A percentile compares a stretch with the other conserved stretches of the same genome.
Conservation (phyloP, 2,888 invertebrate species). For the Eilema depressum region DNA sequence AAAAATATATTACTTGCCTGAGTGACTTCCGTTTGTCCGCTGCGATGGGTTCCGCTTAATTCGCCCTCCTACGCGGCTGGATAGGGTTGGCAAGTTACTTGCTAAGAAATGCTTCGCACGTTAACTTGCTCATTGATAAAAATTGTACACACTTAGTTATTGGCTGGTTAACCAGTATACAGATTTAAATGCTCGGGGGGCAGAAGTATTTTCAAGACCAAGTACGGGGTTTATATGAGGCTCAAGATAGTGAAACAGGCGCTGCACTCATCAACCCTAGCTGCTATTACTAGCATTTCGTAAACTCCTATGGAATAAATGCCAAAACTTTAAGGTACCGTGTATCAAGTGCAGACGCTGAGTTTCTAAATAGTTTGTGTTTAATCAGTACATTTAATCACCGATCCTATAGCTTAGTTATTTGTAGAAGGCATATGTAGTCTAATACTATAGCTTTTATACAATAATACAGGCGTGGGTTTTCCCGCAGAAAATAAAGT, state of each 20-base stretch:
- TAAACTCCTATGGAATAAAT: too few relatives aligned
- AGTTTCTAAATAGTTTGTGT: background rate
- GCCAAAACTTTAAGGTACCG: background rate
- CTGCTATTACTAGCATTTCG: too few relatives aligned
- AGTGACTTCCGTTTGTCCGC: constrained; percentile 70
- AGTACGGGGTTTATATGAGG: too few relatives aligned
- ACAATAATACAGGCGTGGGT: too few relatives aligned
- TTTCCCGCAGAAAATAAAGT: too few relatives aligned
- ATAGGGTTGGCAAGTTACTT: constrained; percentile 6
- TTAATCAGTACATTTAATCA: too few relatives aligned
- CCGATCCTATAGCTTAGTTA: too few relatives aligned
- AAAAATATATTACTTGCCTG: constrained; percentile 82
- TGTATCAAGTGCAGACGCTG: background rate
- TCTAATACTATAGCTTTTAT: too few relatives aligned
- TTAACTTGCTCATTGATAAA: background rate
- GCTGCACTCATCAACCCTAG: background rate
- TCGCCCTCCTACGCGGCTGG: constrained; percentile 31
- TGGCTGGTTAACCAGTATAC: background rate
- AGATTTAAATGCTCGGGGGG: background rate
- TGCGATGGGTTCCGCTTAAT: constrained; percentile 50
- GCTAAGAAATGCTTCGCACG: background rate
- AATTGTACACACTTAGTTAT: background rate
- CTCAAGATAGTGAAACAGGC: background rate
- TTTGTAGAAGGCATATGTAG: background rate
- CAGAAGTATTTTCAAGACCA: too few relatives aligned